Percentiles rank a stretch among this genome's conserved stretches.
phyloP scores from a whole-genome alignment of 2,888 invertebrate species.

The Ectemnius cavifrons region DNA sequence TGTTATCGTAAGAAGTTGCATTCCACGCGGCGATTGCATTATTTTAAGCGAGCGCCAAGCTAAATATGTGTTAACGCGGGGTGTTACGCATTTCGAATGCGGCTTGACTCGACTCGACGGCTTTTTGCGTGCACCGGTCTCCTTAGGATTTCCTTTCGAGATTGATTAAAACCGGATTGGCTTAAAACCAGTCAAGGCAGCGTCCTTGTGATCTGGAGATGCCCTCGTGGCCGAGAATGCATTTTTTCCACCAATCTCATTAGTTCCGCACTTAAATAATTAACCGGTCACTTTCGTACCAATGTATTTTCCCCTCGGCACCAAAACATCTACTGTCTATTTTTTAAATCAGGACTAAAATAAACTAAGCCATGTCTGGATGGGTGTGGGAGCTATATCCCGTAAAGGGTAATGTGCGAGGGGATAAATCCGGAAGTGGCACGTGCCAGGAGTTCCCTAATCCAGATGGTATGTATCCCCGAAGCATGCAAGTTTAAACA shows the following conservation, averaged over 20 bases:
- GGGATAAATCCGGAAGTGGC: slow-evolving; percentile 32
- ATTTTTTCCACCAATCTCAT: slow-evolving; percentile 18
- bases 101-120: neutral
- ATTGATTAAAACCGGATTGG: slow-evolving; percentile 58
- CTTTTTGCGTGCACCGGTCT: slow-evolving; percentile 35
- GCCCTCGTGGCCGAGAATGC: slow-evolving; percentile 38
- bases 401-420: slow-evolving; percentile 1
- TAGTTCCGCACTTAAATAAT: slow-evolving; percentile 21
- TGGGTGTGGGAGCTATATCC: neutral
- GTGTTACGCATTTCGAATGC: neutral
- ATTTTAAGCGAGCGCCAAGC: too few relatives aligned
- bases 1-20: too few relatives aligned
- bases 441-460: slow-evolving; percentile 54
- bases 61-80: too few relatives aligned
- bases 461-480: slow-evolving; percentile 47
- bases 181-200: slow-evolving; percentile 53
- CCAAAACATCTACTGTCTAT: too few relatives aligned
- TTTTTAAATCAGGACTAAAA: too few relatives aligned
- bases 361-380: too few relatives aligned
- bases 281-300: slow-evolving; percentile 10
- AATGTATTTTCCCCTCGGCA: too few relatives aligned
- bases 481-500: neutral
- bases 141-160: slow-evolving; percentile 53
- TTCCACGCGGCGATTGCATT: too few relatives aligned
- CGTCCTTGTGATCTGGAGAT: slow-evolving; percentile 52